Evolutionary conservation across 2,113 vertebrate genomes (phyloP).

Genomic region (Hymenochirus boettgeri): DNA sequence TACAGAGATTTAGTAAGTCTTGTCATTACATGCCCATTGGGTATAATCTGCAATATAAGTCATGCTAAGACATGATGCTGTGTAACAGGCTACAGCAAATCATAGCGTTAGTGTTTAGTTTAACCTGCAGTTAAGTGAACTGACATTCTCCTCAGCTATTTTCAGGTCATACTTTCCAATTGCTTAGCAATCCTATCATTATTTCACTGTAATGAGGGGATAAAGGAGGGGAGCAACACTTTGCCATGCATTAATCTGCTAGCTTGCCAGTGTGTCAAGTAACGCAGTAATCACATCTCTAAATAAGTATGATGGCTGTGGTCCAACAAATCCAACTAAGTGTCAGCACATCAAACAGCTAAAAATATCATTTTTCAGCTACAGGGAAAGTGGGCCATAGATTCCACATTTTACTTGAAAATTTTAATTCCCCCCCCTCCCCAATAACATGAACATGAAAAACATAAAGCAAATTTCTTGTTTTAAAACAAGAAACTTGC

Average conservation of each 20-base stretch:
- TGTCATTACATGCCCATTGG: conserved; percentile 19
- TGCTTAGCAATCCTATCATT: conserved; percentile 43
- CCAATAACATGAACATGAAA: too few species aligned
- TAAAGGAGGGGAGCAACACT: conserved; percentile 37
- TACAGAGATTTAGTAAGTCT: conserved; percentile 10
- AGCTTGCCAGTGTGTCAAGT: conserved; percentile 38
- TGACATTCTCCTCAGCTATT: conserved; percentile 39
- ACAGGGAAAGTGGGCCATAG: conserved; percentile 6
- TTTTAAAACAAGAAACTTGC: too few species aligned
- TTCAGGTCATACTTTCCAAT: conserved; percentile 37
- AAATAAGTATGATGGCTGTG: conserved; percentile 37
- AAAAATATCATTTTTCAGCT: conserved; percentile 20
- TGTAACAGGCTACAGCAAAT: conserved; percentile 29
- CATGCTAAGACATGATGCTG: conserved; percentile 22
- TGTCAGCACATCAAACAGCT: conserved; percentile 27
- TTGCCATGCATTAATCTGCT: conserved; percentile 33
- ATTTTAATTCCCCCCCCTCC: too few species aligned
- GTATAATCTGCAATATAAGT: conserved; percentile 19
- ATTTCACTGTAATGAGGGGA: conserved; percentile 42
- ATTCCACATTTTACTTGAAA: too few species aligned
- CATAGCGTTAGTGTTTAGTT: conserved; percentile 30
- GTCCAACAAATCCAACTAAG: conserved; percentile 35
- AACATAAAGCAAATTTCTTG: too few species aligned
- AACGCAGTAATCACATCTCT: conserved; percentile 37
- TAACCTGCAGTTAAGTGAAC: conserved; percentile 34